Base-by-base conservation (phyloP, 2,113 vertebrate species). In the Hemibagrus wyckioides region DNA sequence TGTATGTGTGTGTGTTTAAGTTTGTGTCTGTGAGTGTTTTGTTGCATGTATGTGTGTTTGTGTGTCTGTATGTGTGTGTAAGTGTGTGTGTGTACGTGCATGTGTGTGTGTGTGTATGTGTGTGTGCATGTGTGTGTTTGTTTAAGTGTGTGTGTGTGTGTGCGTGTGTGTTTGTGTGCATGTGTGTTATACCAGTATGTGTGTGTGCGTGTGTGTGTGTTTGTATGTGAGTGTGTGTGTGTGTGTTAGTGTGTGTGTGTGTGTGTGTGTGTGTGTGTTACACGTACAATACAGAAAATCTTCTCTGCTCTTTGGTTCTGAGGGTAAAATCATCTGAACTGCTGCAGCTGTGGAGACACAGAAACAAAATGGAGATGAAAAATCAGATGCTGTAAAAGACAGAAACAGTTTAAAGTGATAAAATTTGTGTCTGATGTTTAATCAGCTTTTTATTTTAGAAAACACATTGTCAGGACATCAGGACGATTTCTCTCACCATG, bases 171-270 rank as follows among this genome's bases (percentile, higher is more conserved):
- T 44, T 7, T 7, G 7, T 44, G 44, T 44, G 44, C 7, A 44
- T 7, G 44, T 44, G 44, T 44, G 44, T 56, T 0, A 2, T 19
- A n/a, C n/a, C n/a, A n/a, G 54, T 33, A 5, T 14, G 2, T 11
- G 30, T 67, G n/a, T 67, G 23, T 67, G 13, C 4, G n/a, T 67
- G 61, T 63, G 52, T 54, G 52, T 15, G 15, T 2, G 44, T 44
- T n/a, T n/a, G 7, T 41, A 17, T 7, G 21, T 59, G 57, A 23
- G 6, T 23, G 21, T 23, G 6, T 59, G 57, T 59, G 63, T 67
- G 63, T 67, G 63, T 67, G 63, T 67, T n/a, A 33, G 63, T 67
- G 63, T 69, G 65, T 69, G 65, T 69, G 65, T 69, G 56, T 67
- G 30, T 67, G 33, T 33, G 30, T 67, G 30, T 36, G n/a, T 33